Percentiles rank a stretch among this genome's conserved stretches.
Conservation (phyloP, 2,113 vertebrate species). For the Saccopteryx leptura region DNA sequence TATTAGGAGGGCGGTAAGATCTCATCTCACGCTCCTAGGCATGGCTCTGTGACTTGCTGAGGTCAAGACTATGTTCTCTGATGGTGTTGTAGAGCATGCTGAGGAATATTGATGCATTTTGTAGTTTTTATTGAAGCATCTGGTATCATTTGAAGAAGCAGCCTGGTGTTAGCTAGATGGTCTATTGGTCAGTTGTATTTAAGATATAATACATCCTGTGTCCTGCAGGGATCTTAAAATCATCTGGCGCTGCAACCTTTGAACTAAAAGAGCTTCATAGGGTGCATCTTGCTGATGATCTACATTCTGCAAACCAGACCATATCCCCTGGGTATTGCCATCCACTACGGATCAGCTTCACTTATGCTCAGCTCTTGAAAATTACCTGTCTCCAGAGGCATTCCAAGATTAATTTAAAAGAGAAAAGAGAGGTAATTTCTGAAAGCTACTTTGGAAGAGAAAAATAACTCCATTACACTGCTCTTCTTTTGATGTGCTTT, state of each 20-base stretch:
- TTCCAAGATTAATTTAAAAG: conserved; percentile 66
- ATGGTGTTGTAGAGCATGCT: not conserved
- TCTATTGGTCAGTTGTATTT: not conserved
- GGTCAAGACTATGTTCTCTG: not conserved
- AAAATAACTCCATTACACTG: conserved; percentile 29
- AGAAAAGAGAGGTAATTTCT: conserved; percentile 63
- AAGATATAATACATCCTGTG: not conserved
- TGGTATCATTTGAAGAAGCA: not conserved
- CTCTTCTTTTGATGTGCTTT: conserved; percentile 35
- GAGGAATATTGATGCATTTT: not conserved
- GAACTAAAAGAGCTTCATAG: not conserved
- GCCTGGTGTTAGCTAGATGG: not conserved
- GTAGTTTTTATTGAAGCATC: not conserved
- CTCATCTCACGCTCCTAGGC: conserved; percentile 53
- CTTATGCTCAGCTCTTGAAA: conserved; percentile 34
- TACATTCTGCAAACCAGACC: conserved; percentile 63
- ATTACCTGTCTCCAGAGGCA: conserved; percentile 52
- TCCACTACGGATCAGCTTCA: not conserved
- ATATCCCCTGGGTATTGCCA: not conserved
- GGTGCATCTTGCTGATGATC: not conserved
- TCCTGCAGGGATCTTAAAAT: conserved; percentile 45
- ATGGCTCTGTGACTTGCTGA: conserved; percentile 29
- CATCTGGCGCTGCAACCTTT: conserved; percentile 47
- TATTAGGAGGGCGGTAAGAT: conserved; percentile 42
- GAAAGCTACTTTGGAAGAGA: conserved; percentile 40